Evolutionary conservation across 2,113 vertebrate species (phyloP).

Genomic region (Oriolus oriolus): DNA sequence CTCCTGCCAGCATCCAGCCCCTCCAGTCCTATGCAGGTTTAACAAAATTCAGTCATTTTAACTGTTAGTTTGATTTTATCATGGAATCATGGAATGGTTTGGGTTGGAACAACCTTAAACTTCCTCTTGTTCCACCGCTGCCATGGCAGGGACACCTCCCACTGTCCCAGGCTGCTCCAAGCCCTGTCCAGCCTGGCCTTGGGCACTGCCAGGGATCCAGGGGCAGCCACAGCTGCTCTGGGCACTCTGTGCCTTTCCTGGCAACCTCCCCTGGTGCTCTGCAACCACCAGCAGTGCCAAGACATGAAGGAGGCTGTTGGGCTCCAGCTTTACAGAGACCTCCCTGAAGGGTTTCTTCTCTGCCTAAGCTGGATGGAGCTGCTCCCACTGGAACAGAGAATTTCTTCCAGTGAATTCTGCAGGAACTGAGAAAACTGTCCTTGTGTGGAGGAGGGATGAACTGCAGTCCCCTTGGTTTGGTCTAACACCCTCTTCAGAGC

Average conservation of each 20-base stretch:
- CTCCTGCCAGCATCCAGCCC: neutral
- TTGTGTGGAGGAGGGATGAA: neutral
- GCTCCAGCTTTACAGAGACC: neutral
- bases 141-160: neutral
- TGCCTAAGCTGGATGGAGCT: neutral
- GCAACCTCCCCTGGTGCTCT: neutral
- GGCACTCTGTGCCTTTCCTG: neutral
- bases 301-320: neutral
- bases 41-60: neutral
- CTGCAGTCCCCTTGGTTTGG: fast-evolving
- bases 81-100: neutral
- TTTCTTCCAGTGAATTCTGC: neutral
- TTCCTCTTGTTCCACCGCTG: neutral
- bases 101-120: neutral
- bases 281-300: neutral
- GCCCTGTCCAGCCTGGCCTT: fast-evolving
- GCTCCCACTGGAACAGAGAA: neutral
- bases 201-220: neutral
- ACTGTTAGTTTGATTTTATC: neutral
- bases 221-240: neutral
- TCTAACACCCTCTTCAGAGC: neutral
- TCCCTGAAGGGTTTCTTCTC: neutral
- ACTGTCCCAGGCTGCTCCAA: neutral
- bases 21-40: neutral
- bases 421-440: neutral